Conservation (phyloP, 2,797 vertebrate species). For the Mastacembelus armatus region DNA sequence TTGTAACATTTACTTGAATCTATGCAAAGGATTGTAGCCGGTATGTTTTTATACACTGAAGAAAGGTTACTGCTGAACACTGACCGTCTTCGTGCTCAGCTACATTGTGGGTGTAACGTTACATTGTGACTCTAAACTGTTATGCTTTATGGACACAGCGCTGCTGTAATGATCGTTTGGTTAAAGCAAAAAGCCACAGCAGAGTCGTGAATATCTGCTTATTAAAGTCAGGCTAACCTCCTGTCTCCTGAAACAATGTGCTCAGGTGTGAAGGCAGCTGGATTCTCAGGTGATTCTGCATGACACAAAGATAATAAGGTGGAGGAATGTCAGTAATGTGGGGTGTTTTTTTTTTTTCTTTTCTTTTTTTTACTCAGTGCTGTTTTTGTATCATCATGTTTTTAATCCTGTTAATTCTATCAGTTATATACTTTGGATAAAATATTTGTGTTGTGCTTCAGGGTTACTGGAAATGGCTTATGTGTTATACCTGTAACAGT, state of each 20-base stretch:
- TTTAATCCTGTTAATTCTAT: conserved; percentile 5
- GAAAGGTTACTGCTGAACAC: conserved; percentile 29
- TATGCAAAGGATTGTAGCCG: conserved; percentile 5
- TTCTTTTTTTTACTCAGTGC: too few relatives aligned
- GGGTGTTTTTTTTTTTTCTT: too few relatives aligned
- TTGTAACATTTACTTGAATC: conserved; percentile 3
- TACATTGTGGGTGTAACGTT: conserved; percentile 56
- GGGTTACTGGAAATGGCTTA: too few relatives aligned
- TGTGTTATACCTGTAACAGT: too few relatives aligned
- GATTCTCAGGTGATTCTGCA: conserved; percentile 61
- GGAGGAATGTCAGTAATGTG: conserved; percentile 74
- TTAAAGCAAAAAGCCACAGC: neutral
- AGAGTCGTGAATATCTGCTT: neutral
- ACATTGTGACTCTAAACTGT: conserved; percentile 45
- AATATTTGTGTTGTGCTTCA: neutral
- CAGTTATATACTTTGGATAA: too few relatives aligned
- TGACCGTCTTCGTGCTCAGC: conserved; percentile 61
- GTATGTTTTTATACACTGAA: conserved; percentile 26
- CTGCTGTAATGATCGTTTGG: neutral
- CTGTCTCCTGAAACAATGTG: conserved; percentile 18
- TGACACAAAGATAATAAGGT: conserved; percentile 68
- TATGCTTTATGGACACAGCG: neutral
- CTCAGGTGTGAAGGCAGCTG: conserved; percentile 62
- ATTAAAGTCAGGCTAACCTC: neutral
- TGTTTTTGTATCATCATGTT: conserved; percentile 31